Evolutionary conservation across 2,113 vertebrate species (phyloP).

Genomic region (Eudyptes chrysolophus): DNA sequence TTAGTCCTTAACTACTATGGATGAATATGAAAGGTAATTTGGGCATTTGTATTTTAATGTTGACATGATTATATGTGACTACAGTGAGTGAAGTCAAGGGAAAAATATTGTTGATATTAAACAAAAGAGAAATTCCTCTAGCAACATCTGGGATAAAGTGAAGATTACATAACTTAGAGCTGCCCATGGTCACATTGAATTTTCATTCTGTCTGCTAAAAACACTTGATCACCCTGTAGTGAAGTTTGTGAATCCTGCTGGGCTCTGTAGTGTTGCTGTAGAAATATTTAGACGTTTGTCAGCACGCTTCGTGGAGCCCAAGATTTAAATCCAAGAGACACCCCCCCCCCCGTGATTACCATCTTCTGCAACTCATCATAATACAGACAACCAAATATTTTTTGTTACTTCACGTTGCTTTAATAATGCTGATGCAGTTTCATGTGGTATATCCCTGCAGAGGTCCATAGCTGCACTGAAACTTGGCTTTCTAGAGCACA

Average conservation of each 20-base stretch:
- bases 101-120: slow-evolving; percentile 14
- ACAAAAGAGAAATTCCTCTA: slow-evolving; percentile 30
- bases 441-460: background rate
- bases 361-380: background rate
- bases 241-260: background rate
- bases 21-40: background rate
- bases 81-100: background rate
- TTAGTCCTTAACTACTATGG: background rate
- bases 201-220: slow-evolving; percentile 9
- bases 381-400: background rate
- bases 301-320: background rate
- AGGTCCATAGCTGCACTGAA: background rate
- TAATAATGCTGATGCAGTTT: background rate
- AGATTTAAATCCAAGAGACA: background rate
- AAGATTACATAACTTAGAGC: slow-evolving; percentile 11
- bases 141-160: background rate
- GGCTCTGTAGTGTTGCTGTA: background rate
- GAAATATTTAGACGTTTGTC: background rate
- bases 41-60: background rate
- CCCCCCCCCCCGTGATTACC: background rate
- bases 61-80: slow-evolving; percentile 29
- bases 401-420: background rate
- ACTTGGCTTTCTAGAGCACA: background rate
- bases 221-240: background rate
- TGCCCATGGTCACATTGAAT: background rate